These are phyloP conservation scores for Eubasilissa regina DNA, from an alignment of 1,140 invertebrate species.

Conservation along the genomic window DNA sequence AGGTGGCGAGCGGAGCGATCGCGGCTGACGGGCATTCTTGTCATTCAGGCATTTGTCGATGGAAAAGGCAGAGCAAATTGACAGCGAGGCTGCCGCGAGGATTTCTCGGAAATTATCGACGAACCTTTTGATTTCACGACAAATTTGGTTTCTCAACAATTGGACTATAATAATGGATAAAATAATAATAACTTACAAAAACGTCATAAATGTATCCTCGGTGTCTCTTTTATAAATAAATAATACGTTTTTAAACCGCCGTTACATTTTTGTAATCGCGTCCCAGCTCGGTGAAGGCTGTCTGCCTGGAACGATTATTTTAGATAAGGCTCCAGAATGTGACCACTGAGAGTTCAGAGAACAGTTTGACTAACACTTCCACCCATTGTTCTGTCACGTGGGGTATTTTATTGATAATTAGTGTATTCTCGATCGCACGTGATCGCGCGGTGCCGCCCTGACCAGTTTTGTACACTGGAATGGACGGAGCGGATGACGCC, in stretches of 20 bases:
- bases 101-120: neutral
- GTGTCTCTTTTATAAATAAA: neutral
- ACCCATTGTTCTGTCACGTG: slow-evolving; percentile 35
- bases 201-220: neutral
- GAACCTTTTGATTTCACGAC: no score
- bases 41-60: slow-evolving; percentile 28
- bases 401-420: slow-evolving; percentile 32
- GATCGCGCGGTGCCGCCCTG: neutral
- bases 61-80: neutral
- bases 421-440: slow-evolving; percentile 19
- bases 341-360: neutral
- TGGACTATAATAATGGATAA: no score
- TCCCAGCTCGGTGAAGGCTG: no score
- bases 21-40: slow-evolving; percentile 12
- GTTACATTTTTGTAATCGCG: no score
- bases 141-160: no score
- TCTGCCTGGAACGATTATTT: slow-evolving; percentile 3
- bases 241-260: neutral
- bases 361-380: slow-evolving; percentile 25
- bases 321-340: slow-evolving; percentile 10
- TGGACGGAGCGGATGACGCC: no score
- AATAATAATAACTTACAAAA: no score
- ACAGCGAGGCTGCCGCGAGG: no score
- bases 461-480: neutral
- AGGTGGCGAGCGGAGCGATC: slow-evolving; percentile 1